A percentile compares a stretch with the other conserved stretches of the same genome.
Evolutionary conservation across 2,888 invertebrate species (phyloP).

Genomic region (Philhelius pedissequus): DNA sequence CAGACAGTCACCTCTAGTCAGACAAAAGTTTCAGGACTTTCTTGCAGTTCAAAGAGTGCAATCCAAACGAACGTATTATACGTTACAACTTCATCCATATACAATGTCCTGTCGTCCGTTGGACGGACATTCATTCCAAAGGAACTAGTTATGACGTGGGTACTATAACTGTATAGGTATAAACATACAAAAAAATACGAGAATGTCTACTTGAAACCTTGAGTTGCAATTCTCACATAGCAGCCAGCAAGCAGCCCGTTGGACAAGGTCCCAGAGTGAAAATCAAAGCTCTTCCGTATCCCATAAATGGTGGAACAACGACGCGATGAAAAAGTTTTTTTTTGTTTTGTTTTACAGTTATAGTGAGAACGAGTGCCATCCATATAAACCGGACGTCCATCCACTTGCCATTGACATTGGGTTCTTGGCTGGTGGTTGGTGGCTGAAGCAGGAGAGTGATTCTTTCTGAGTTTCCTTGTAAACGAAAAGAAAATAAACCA

Average conservation of each 20-base stretch:
- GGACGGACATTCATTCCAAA: not conserved
- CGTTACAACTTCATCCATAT: not conserved
- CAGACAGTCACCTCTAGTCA: not conserved
- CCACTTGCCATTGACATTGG: conserved; percentile 58
- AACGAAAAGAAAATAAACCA: conserved; percentile 13
- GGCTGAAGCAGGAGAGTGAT: conserved; percentile 1
- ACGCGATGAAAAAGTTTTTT: not conserved
- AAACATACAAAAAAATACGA: not conserved
- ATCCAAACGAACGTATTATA: not conserved
- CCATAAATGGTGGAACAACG: conserved; percentile 40
- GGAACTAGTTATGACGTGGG: conserved; percentile 33
- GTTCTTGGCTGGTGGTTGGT: conserved; percentile 36
- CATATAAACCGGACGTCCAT: conserved; percentile 42
- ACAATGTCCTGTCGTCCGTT: not conserved
- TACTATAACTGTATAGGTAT: no score
- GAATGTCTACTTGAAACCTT: conserved; percentile 27
- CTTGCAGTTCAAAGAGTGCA: not conserved
- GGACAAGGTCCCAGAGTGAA: conserved; percentile 29
- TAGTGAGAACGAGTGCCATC: not conserved
- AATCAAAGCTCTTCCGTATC: conserved; percentile 58
- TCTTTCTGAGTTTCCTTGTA: not conserved
- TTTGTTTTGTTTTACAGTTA: conserved; percentile 1
- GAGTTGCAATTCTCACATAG: conserved; percentile 13
- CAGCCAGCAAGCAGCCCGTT: no score
- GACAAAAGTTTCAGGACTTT: not conserved